phyloP scores from a whole-genome alignment of 2,888 invertebrate species.

The Lepidocyrtoides sp. region DNA sequence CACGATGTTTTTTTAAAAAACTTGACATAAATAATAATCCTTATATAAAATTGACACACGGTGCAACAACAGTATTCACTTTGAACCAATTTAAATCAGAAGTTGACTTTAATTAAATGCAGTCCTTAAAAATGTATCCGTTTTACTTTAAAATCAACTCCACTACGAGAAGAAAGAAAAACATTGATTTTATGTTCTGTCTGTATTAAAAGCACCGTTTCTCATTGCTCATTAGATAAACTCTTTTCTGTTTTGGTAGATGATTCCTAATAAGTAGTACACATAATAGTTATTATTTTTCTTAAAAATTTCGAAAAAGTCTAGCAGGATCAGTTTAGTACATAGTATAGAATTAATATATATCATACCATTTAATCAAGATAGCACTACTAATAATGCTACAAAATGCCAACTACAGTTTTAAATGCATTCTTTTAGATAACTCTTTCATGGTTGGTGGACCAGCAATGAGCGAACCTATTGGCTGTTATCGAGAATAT shows the following conservation, averaged over 20 bases:
- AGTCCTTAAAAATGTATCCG: background rate
- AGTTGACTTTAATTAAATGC: background rate
- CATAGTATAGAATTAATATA: background rate
- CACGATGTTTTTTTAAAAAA: background rate
- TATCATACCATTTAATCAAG: background rate
- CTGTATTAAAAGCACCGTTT: conserved; percentile 41
- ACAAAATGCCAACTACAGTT: background rate
- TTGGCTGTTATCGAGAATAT: background rate
- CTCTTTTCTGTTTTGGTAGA: background rate
- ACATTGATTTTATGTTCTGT: background rate
- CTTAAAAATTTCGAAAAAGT: conserved; percentile 4
- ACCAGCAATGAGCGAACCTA: background rate
- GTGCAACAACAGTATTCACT: background rate
- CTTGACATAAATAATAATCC: conserved; percentile 19
- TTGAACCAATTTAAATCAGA: background rate
- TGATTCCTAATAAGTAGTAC: background rate
- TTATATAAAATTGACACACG: too few species aligned
- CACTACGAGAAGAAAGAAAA: conserved; percentile 1
- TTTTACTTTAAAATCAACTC: conserved; percentile 6
- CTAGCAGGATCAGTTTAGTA: background rate
- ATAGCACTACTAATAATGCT: background rate
- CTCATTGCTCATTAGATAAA: conserved; percentile 21
- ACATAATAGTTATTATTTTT: background rate
- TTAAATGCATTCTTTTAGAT: conserved; percentile 1
- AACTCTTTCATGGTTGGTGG: too few species aligned